Evolutionary conservation across 2,888 invertebrate genomes (phyloP).

Genomic region (Nephrocerus scutellatus): DNA sequence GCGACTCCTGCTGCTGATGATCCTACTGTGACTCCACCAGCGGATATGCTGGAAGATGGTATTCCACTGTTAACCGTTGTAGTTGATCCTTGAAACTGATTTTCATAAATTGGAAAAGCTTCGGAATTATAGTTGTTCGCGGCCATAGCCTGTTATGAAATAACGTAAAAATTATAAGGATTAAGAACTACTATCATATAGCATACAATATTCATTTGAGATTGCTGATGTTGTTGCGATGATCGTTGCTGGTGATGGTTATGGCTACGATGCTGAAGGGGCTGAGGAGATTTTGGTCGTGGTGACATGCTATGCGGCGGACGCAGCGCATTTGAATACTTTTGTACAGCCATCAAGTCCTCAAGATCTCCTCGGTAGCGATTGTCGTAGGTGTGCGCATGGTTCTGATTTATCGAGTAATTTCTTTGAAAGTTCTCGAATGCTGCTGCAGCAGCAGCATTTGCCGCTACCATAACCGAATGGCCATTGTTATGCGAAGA

Average conservation of each 20-base stretch:
- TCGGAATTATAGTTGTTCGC: constrained; percentile 34
- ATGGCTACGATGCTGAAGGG: no score
- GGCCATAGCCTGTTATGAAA: no score
- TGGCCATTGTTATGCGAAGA: constrained; percentile 12
- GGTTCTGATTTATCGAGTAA: constrained; percentile 42
- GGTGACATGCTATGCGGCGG: constrained; percentile 33
- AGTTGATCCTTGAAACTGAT: constrained; percentile 45
- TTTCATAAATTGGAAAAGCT: constrained; percentile 54
- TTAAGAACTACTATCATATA: no score
- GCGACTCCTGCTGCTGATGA: constrained; percentile 25
- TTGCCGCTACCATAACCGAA: no score
- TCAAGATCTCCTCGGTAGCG: constrained; percentile 22
- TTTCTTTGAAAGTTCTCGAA: constrained; percentile 45
- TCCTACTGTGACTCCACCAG: constrained; percentile 21
- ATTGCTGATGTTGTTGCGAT: constrained; percentile 23
- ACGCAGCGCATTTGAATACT: constrained; percentile 32
- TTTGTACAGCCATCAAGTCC: constrained; percentile 21
- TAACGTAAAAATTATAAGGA: no score
- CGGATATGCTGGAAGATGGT: constrained; percentile 6
- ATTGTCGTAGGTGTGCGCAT: constrained; percentile 40
- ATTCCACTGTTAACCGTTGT: constrained; percentile 20
- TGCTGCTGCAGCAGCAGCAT: constrained; percentile 1
- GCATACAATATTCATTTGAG: constrained; percentile 32
- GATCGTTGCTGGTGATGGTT: constrained; percentile 22
- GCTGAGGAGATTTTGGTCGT: constrained; percentile 29